A percentile compares a stretch with the other conserved stretches of the same genome.
phyloP scores from a whole-genome alignment of 2,113 vertebrate genomes.

The Perca fluviatilis region DNA sequence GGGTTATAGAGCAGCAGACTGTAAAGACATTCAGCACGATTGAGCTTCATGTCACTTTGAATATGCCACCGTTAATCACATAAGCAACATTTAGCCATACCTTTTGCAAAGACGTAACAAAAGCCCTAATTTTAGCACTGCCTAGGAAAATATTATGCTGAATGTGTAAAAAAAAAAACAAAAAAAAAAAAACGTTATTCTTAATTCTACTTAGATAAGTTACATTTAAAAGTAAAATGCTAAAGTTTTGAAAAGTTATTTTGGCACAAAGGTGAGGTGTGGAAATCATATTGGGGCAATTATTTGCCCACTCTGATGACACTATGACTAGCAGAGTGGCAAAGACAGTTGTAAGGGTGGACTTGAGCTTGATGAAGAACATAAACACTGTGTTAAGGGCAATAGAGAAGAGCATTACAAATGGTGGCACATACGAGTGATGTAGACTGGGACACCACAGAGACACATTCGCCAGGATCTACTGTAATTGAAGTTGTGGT shows the following conservation, averaged over 20 bases:
- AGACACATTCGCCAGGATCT: constrained; percentile 20
- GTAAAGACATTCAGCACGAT: background rate
- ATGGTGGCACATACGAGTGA: constrained; percentile 3
- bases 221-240: background rate
- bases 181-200: no score
- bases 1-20: background rate
- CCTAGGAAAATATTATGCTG: background rate
- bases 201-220: no score
- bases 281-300: background rate
- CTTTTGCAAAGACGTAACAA: background rate
- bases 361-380: background rate
- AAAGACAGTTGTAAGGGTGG: background rate
- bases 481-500: constrained; percentile 44
- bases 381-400: background rate
- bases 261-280: background rate
- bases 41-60: background rate
- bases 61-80: background rate
- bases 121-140: background rate
- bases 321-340: background rate
- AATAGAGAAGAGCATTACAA: constrained; percentile 9
- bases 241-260: background rate
- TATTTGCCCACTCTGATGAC: background rate
- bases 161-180: no score
- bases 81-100: background rate
- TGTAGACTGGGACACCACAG: background rate